Evolutionary conservation across 2,888 invertebrate species (phyloP).

Genomic region (Tiliacea aurago): DNA sequence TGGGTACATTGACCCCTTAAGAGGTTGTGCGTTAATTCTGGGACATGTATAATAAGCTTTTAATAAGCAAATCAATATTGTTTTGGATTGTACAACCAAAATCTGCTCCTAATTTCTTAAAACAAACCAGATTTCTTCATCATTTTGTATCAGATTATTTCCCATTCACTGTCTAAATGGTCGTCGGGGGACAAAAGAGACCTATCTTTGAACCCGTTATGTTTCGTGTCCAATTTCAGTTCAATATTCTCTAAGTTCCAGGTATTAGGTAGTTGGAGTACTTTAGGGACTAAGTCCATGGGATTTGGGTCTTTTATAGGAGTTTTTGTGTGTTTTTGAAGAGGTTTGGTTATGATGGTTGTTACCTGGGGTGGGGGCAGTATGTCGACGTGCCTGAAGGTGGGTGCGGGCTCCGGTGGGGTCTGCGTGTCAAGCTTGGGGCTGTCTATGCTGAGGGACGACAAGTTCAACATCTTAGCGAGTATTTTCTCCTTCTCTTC

Average conservation of each 20-base stretch:
- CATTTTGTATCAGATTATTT: conserved; percentile 81
- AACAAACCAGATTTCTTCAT: conserved; percentile 37
- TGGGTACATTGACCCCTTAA: no score
- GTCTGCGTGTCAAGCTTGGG: conserved; percentile 49
- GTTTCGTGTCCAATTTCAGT: conserved; percentile 79
- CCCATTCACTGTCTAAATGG: conserved; percentile 85
- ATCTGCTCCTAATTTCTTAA: conserved; percentile 17
- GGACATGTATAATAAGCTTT: neutral
- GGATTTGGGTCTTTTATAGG: conserved; percentile 61
- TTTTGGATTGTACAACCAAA: conserved; percentile 32
- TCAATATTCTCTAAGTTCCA: conserved; percentile 91
- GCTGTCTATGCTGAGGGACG: conserved; percentile 83
- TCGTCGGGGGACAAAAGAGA: conserved; percentile 83
- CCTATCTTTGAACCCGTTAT: conserved; percentile 75
- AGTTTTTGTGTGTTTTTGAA: conserved; percentile 48
- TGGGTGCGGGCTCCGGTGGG: conserved; percentile 41
- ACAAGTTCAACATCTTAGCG: conserved; percentile 92
- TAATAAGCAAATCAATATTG: neutral
- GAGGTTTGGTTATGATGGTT: conserved; percentile 35
- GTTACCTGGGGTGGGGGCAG: conserved; percentile 41
- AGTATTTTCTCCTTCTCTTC: conserved; percentile 94
- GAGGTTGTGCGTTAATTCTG: no score
- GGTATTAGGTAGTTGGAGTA: conserved; percentile 89
- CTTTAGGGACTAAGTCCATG: conserved; percentile 84
- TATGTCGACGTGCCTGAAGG: conserved; percentile 50